Evolutionary conservation across 2,797 vertebrate species (phyloP), one percentile per base, ranked within the genome.

Genomic region (Danio albolineatus): DNA sequence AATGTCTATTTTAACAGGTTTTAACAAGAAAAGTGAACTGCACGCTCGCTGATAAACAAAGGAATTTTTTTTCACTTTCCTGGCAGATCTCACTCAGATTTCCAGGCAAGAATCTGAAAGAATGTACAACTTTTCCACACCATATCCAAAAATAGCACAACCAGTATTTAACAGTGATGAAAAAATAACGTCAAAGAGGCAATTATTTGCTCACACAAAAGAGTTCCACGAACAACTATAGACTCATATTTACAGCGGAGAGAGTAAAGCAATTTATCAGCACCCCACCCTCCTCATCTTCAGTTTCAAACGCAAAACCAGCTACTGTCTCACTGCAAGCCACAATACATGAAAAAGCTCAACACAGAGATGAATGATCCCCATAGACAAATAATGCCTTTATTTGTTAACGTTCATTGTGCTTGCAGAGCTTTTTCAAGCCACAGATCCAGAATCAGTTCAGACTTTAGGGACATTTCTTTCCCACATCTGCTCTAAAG

Each of bases 241-340:
- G 83, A 65, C 66, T 65, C 62, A 12, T 57, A 70, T 71, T 77
- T 48, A 61, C 66, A 59, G 43, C 16, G 10, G 44, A 69, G 65
- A 78, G 36, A 78, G 36, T 44, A 49, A 51, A 78, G 65, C 54
- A 21, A 41, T 38, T 44, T 61, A 54, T 78, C 38, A 14, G 36
- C 19, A 48, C 72, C 76, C 38, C 82, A 82, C 79, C 76, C 54
- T 76, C 5, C 14, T 36, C 61, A 56, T 69, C 48, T 82, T 59
- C 36, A n/a, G 2, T 53, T 66, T 66, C 51, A 78, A 65, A 79
- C 14, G 62, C 43, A 62, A 56, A 12, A 14, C 43, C 54, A 72
- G 59, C 77, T 64, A 54, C 60, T 79, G 36, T 62, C 38, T 79
- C 16, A 0, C 1, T 16, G 16, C 38, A 56, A 72, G 73, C 49